Evolutionary conservation across 2,113 vertebrate species (phyloP).

Genomic region (Perca schrenkii): DNA sequence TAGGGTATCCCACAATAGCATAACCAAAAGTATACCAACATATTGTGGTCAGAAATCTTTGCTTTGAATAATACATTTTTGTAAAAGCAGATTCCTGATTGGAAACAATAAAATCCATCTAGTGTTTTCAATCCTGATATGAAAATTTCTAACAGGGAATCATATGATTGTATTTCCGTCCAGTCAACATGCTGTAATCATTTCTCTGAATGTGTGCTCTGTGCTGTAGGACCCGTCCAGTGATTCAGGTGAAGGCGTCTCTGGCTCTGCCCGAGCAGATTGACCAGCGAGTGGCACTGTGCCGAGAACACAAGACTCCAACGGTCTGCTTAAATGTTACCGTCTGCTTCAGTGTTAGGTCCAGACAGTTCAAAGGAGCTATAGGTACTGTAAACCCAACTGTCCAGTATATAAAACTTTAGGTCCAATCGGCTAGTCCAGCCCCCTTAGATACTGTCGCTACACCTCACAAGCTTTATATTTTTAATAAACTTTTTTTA

Average conservation of each 20-base stretch:
- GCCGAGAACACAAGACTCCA: conserved; percentile 83
- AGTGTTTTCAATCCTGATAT: not conserved
- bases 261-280: conserved; percentile 87
- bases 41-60: not conserved
- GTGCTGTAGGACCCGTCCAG: conserved; percentile 89
- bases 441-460: too few species aligned
- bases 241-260: conserved; percentile 89
- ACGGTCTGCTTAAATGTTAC: conserved; percentile 88
- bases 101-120: not conserved
- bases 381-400: conserved; percentile 85
- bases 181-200: not conserved
- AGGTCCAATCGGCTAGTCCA: not conserved
- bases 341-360: conserved; percentile 91
- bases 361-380: conserved; percentile 85
- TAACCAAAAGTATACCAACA: not conserved
- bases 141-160: not conserved
- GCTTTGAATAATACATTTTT: not conserved
- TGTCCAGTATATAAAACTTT: not conserved
- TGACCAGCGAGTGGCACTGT: conserved; percentile 86
- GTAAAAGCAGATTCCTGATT: not conserved
- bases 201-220: conserved; percentile 18
- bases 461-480: too few species aligned
- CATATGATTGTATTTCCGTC: not conserved
- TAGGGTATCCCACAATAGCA: not conserved
- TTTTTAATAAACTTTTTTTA: too few species aligned